These are phyloP conservation scores for Heliconius erato DNA, from an alignment of 2,888 invertebrate species.

Conservation along the genomic window DNA sequence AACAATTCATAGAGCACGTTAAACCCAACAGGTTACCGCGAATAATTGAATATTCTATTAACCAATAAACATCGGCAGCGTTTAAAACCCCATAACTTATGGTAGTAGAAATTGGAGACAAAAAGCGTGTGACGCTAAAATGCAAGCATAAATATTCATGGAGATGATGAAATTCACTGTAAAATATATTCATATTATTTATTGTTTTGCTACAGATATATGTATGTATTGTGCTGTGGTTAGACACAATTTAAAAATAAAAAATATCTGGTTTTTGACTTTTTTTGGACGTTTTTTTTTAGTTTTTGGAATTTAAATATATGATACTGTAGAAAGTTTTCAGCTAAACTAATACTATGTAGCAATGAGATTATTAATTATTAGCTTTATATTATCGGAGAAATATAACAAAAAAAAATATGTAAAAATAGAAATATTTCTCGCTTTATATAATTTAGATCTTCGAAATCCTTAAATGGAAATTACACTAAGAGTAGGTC, in stretches of 20 bases:
- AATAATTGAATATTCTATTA: slow-evolving; percentile 75
- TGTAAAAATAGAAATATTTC: not conserved
- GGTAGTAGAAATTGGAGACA: slow-evolving; percentile 9
- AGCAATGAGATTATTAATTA: no score
- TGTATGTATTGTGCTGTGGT: no score
- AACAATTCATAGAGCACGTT: slow-evolving; percentile 36
- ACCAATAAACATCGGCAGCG: slow-evolving; percentile 60
- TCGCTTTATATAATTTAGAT: not conserved
- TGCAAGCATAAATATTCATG: slow-evolving; percentile 27
- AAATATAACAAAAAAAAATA: not conserved
- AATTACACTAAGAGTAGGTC: not conserved
- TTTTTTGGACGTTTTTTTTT: no score
- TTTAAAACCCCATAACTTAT: slow-evolving; percentile 54
- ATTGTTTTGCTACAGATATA: not conserved
- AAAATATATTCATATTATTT: slow-evolving; percentile 10
- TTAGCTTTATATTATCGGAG: no score
- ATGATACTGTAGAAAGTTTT: no score
- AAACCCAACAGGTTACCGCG: slow-evolving; percentile 48
- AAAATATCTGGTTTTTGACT: no score
- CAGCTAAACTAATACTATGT: no score
- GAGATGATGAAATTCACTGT: not conserved
- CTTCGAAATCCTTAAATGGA: not conserved
- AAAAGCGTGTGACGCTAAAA: slow-evolving; percentile 15
- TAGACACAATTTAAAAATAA: no score
- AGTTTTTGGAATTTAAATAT: no score